These are phyloP conservation scores for Pomacea canaliculata DNA, from an alignment of 2,888 invertebrate genomes.

Conservation along the genomic window DNA sequence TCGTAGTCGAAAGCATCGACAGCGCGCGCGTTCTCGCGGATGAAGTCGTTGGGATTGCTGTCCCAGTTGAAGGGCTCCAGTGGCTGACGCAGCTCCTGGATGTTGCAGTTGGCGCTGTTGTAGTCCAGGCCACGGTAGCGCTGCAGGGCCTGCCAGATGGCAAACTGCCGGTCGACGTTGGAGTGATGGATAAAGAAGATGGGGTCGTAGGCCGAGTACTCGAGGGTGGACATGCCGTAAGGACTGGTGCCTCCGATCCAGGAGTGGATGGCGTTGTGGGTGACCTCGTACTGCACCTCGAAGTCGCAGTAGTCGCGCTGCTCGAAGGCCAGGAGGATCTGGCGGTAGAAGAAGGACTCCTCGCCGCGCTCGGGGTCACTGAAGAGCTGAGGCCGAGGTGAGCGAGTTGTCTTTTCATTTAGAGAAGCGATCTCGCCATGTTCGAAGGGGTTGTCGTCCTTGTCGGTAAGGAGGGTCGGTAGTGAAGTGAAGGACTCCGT, in stretches of 20 bases:
- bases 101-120: constrained; percentile 41
- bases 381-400: constrained; percentile 36
- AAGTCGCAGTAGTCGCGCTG: constrained; percentile 39
- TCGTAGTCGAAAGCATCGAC: constrained; percentile 39
- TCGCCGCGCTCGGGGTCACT: constrained; percentile 37
- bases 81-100: constrained; percentile 33
- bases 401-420: constrained; percentile 29
- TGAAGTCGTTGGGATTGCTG: constrained; percentile 28
- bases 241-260: constrained; percentile 27
- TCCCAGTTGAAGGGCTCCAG: constrained; percentile 34
- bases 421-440: constrained; percentile 23
- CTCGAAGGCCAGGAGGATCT: constrained; percentile 31
- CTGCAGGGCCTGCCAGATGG: constrained; percentile 40
- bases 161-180: constrained; percentile 29
- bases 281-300: constrained; percentile 33
- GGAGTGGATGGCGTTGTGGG: constrained; percentile 34
- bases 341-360: constrained; percentile 38
- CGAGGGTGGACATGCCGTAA: constrained; percentile 33
- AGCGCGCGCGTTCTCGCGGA: constrained; percentile 25
- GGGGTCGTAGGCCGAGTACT: constrained; percentile 39
- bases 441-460: constrained; percentile 37
- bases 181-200: constrained; percentile 38
- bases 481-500: constrained; percentile 28
- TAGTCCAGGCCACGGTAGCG: constrained; percentile 37
- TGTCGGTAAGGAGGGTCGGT: constrained; percentile 28